Conservation (phyloP, 2,113 vertebrate species). For the Sorex fumeus region DNA sequence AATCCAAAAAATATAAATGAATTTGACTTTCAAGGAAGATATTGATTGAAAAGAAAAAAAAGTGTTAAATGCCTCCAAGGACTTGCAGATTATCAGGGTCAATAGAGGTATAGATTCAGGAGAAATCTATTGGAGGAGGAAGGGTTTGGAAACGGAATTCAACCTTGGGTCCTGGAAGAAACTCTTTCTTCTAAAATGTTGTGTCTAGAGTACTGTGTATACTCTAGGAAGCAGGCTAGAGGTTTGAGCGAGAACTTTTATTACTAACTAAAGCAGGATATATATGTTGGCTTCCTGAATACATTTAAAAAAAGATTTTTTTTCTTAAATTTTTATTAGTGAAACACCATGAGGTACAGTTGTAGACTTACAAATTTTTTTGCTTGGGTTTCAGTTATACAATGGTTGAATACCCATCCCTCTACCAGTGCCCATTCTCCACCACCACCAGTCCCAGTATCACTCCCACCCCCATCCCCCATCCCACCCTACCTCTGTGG, state of each 20-base stretch:
- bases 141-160: background rate
- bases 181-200: background rate
- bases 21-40: background rate
- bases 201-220: background rate
- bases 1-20: constrained; percentile 8
- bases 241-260: background rate
- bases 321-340: too few relatives aligned
- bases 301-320: too few relatives aligned
- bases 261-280: background rate
- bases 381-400: too few relatives aligned
- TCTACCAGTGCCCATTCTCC: too few relatives aligned
- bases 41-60: background rate
- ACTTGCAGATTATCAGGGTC: background rate
- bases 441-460: too few relatives aligned
- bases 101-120: background rate
- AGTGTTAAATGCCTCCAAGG: background rate
- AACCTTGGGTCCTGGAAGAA: background rate
- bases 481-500: too few relatives aligned
- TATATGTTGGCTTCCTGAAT: background rate
- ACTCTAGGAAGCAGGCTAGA: background rate
- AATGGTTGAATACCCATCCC: too few relatives aligned
- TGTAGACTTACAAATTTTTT: too few relatives aligned
- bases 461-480: too few relatives aligned
- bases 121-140: background rate
- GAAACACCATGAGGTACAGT: too few relatives aligned